Conservation (phyloP, 2,888 invertebrate genomes). For the Galeruca laticollis region DNA sequence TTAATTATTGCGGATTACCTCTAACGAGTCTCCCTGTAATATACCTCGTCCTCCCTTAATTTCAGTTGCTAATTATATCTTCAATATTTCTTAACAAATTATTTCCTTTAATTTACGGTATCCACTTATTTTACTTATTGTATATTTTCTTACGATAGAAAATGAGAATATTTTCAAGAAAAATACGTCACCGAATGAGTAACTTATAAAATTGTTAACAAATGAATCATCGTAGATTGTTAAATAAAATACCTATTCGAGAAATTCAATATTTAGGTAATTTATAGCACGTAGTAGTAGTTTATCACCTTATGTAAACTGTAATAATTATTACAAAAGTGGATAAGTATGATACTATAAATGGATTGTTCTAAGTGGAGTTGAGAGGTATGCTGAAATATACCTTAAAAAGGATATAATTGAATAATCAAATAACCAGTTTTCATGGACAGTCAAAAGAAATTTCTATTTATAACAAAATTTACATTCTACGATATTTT, state of each 20-base stretch:
- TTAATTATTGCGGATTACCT: too few relatives aligned
- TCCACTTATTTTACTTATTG: not conserved
- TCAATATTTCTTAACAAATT: too few relatives aligned
- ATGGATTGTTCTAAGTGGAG: not conserved
- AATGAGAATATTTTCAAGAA: constrained; percentile 36
- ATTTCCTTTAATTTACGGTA: not conserved
- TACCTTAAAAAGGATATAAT: not conserved
- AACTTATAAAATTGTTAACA: constrained; percentile 42
- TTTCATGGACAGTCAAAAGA: not conserved
- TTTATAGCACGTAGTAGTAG: not conserved
- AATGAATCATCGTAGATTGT: constrained; percentile 41
- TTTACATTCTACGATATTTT: not conserved
- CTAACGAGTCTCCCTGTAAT: too few relatives aligned
- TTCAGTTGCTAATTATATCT: too few relatives aligned
- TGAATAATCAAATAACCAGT: not conserved
- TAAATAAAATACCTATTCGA: constrained; percentile 31
- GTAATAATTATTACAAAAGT: not conserved
- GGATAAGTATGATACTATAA: not conserved
- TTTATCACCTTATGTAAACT: not conserved
- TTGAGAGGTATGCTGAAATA: not conserved
- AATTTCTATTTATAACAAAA: not conserved
- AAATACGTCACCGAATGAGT: constrained; percentile 41
- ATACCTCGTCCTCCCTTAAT: too few relatives aligned
- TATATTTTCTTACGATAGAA: constrained; percentile 10
- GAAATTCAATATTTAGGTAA: constrained; percentile 11